Evolutionary conservation across 2,113 vertebrate genomes (phyloP), one percentile per base, ranked within the genome.

Genomic region (Gambusia holbrooki): DNA sequence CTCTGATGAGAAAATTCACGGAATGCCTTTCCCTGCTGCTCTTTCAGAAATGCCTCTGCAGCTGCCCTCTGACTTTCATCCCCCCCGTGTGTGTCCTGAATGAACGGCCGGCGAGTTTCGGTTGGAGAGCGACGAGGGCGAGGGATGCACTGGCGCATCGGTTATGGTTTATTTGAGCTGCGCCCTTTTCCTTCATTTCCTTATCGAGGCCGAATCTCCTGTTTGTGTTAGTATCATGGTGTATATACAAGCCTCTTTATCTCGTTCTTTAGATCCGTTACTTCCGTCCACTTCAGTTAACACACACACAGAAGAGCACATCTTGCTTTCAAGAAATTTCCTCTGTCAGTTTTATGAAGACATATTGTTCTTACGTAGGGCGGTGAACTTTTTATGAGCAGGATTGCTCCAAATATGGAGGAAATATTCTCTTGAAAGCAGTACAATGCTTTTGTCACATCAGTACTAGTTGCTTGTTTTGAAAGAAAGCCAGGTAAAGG

Each of bases 121-220:
- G 33, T 65, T 17, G 19, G 40, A 32, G 42, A 68, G 64, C 0
- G 48, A 66, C 60, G 48, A 66, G 63, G 5, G 37, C 62, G 76
- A 71, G 65, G 54, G 65, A 35, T 35, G 62, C 15, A 78, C 29
- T 33, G 60, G 74, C 66, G 62, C 81, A 82, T 89, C 76, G 40
- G 74, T 81, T 73, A 67, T 28, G 71, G 81, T 90, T 83, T 89
- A 92, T 94, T 92, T 93, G 83, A 92, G 94, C 87, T 93, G 91
- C 93, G 84, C 93, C 94, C 94, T 94, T 94, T 94, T 85, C 93
- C 89, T 93, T 93, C 71, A 95, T 95, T 93, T 91, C 69, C 93
- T 94, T 93, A 94, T 95, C 93, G 0, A 78, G 70, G 45, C 85
- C 76, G 25, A 85, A 92, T 95, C 94, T 93, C 85, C 89, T 94